Conservation (phyloP, 2,113 vertebrate genomes). For the Coptodon rendalli region DNA sequence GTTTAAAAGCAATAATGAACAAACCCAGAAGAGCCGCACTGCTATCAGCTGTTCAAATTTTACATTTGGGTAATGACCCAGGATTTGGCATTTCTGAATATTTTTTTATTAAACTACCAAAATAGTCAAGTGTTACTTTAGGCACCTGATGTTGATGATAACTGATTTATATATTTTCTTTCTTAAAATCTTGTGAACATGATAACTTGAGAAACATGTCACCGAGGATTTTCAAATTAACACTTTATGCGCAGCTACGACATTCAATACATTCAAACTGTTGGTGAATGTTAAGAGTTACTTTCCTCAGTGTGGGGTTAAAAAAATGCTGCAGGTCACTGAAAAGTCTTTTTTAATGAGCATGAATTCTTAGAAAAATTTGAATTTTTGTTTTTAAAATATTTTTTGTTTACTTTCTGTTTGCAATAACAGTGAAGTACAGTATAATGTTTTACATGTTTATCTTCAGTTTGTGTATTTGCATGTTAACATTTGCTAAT, state of each 20-base stretch:
- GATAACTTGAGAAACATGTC: rapidly evolving
- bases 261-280: neutral
- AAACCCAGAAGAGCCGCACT: neutral
- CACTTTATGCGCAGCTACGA: neutral
- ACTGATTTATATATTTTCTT: neutral
- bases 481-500: neutral
- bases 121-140: neutral
- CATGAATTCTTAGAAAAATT: neutral
- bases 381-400: neutral
- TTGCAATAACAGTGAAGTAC: neutral
- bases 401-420: neutral
- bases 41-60: neutral
- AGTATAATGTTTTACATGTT: neutral
- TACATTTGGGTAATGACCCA: neutral
- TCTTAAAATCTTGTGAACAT: neutral
- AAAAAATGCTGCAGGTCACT: neutral
- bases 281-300: neutral
- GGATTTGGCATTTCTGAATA: neutral
- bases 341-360: neutral
- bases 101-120: neutral
- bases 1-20: rapidly evolving
- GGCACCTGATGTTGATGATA: neutral
- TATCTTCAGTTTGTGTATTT: neutral
- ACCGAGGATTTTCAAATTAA: neutral
- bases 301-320: neutral